phyloP scores from a whole-genome alignment of 1,140 invertebrate species.

The Sweltsa coloradensis region DNA sequence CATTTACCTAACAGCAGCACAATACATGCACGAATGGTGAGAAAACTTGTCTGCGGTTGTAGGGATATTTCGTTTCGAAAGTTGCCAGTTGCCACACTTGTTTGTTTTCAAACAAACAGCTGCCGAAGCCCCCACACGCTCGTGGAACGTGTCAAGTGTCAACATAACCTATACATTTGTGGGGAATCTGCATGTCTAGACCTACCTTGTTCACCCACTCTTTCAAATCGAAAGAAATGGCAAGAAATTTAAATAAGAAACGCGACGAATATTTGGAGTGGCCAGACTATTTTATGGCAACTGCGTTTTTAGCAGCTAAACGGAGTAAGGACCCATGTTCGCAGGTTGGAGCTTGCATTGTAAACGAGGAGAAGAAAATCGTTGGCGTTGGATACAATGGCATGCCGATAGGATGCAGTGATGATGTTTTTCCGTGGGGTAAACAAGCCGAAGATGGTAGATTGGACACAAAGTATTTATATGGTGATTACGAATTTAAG shows the following conservation, averaged over 20 bases:
- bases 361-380: conserved; percentile 79
- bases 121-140: too few relatives aligned
- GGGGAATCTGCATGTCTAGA: too few relatives aligned
- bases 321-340: conserved; percentile 87
- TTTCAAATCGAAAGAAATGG: too few relatives aligned
- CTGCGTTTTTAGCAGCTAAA: conserved; percentile 69
- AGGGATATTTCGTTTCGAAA: too few relatives aligned
- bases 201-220: too few relatives aligned
- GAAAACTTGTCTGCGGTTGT: too few relatives aligned
- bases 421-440: conserved; percentile 82
- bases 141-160: too few relatives aligned
- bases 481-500: conserved; percentile 42
- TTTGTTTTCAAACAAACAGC: too few relatives aligned
- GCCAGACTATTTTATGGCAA: conserved; percentile 92
- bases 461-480: conserved; percentile 68
- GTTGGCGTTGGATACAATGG: conserved; percentile 94
- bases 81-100: too few relatives aligned
- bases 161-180: too few relatives aligned
- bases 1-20: too few relatives aligned
- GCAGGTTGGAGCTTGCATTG: conserved; percentile 89
- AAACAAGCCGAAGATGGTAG: conserved; percentile 40
- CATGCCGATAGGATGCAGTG: conserved; percentile 77
- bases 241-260: conserved; percentile 25
- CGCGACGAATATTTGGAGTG: conserved; percentile 52
- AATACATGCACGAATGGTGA: too few relatives aligned